These are phyloP conservation scores for Drosophila willistoni DNA, from an alignment of 1,140 invertebrate genomes.

Conservation along the genomic window DNA sequence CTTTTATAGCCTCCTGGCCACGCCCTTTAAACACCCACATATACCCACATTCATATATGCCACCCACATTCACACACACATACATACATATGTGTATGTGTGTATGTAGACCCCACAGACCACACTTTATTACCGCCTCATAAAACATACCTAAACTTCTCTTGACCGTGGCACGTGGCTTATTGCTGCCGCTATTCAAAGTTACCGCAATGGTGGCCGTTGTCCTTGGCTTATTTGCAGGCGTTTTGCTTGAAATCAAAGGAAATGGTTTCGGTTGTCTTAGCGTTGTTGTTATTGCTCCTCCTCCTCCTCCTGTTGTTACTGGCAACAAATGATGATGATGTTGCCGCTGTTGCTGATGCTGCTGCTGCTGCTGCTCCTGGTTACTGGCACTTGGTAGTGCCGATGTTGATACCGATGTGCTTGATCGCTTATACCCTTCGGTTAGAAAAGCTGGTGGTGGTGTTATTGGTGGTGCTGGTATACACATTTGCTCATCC, in stretches of 20 bases:
- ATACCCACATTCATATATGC: not conserved
- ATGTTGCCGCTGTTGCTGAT: conserved; percentile 22
- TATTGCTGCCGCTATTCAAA: conserved; percentile 65
- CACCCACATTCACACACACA: not conserved
- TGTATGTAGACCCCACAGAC: not conserved
- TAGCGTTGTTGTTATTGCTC: conserved; percentile 20
- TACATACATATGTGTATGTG: not conserved
- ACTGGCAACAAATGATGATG: conserved; percentile 1
- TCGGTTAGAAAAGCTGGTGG: conserved; percentile 87
- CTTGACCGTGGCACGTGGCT: conserved; percentile 76
- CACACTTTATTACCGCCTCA: conserved; percentile 53
- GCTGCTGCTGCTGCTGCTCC: conserved; percentile 1
- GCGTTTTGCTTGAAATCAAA: conserved; percentile 26
- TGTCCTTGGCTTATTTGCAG: conserved; percentile 58
- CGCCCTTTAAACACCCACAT: not conserved
- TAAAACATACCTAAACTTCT: conserved; percentile 73
- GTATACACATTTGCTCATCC: conserved; percentile 84
- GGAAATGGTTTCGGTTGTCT: conserved; percentile 54
- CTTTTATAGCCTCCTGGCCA: conserved; percentile 13
- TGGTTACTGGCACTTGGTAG: conserved; percentile 51
- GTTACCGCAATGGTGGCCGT: conserved; percentile 74
- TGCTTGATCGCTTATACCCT: conserved; percentile 84
- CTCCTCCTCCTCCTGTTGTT: conserved; percentile 18
- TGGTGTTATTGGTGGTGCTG: conserved; percentile 87
- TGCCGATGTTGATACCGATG: conserved; percentile 66